Base-by-base conservation (phyloP, 2,113 vertebrate species). In the Lasiurus borealis region DNA sequence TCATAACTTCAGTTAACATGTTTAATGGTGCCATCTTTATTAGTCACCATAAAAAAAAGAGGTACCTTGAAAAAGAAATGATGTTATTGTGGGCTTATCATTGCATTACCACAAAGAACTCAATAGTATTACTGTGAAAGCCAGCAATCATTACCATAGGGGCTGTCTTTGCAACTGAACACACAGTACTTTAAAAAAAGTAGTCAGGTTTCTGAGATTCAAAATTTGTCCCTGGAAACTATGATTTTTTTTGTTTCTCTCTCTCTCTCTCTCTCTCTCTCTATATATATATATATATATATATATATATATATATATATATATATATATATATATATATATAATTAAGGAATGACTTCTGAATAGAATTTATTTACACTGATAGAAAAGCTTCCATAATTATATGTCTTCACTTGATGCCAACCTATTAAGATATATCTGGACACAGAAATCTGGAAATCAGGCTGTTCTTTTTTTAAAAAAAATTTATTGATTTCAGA, bases 21-120 rank as follows among this genome's bases (percentile, higher is more conserved):
- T 85, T 72, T 71, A 91, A 85, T 71, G 46, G 11, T 9, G 25
- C 13, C 25, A 54, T 64, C 31, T 75, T 88, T 76, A 81, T 64
- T 18, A 50, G 23, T 64, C 23, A 83, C 31, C 75, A 92, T 90
- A 73, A 71, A 90, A 82, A 81, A n/a, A n/a, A n/a, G n/a, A 90
- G 36, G 12, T 19, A 62, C 23, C 36, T 80, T 75, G 31, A 66
- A 86, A 84, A 90, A 52, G 9, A 54, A 75, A 84, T n/a, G 34
- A 27, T 9, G 27, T 25, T 68, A 81, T 48, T 34, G 25, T 62
- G 31, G 40, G 18, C 34, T 90, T 84, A 40, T 3, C 21, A 19
- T 36, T 21, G 25, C 29, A 36, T 85, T 27, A 88, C 52, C 46
- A 29, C n/a, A 89, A 4, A 84, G n/a, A 76, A 86, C 31, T 57